These are phyloP conservation scores for Pelvicachromis taeniatus DNA, from an alignment of 2,113 vertebrate species.

Conservation along the genomic window DNA sequence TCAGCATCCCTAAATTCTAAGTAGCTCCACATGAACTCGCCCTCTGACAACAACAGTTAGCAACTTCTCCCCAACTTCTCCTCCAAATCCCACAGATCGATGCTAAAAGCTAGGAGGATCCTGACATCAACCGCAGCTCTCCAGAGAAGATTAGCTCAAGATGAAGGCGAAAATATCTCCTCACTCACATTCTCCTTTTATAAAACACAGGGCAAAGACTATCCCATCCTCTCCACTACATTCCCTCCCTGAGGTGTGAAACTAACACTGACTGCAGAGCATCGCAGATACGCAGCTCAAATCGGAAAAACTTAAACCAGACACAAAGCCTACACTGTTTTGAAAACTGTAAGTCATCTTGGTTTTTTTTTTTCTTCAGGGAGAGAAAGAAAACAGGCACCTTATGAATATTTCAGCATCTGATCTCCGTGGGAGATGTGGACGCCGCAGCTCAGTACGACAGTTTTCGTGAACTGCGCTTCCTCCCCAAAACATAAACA, in stretches of 20 bases:
- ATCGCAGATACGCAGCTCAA: constrained; percentile 29
- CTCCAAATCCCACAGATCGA: constrained; percentile 60
- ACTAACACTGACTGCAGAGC: constrained; percentile 46
- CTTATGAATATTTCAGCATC: constrained; percentile 71
- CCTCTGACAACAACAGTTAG: constrained; percentile 13
- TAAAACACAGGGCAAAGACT: constrained; percentile 31
- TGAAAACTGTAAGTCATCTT: constrained; percentile 38
- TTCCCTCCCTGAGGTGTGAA: constrained; percentile 34
- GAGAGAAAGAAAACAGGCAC: constrained; percentile 37
- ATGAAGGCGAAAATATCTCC: constrained; percentile 50
- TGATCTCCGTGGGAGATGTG: constrained; percentile 58
- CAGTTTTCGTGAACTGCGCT: constrained; percentile 18
- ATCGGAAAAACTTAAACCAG: constrained; percentile 39
- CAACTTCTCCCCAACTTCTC: constrained; percentile 48
- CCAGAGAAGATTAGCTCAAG: constrained; percentile 63
- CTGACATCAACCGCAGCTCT: constrained; percentile 57
- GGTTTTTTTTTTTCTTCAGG: neutral
- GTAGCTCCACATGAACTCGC: constrained; percentile 42
- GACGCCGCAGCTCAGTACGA: constrained; percentile 19
- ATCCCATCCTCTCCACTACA: constrained; percentile 7
- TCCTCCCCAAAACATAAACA: constrained; percentile 43
- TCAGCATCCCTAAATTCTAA: constrained; percentile 36
- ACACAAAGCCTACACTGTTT: constrained; percentile 56
- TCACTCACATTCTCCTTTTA: constrained; percentile 21
- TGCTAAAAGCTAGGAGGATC: constrained; percentile 59